Evolutionary conservation across 2,113 vertebrate species (phyloP), one percentile per base, ranked within the genome.

Genomic region (Meriones unguiculatus): DNA sequence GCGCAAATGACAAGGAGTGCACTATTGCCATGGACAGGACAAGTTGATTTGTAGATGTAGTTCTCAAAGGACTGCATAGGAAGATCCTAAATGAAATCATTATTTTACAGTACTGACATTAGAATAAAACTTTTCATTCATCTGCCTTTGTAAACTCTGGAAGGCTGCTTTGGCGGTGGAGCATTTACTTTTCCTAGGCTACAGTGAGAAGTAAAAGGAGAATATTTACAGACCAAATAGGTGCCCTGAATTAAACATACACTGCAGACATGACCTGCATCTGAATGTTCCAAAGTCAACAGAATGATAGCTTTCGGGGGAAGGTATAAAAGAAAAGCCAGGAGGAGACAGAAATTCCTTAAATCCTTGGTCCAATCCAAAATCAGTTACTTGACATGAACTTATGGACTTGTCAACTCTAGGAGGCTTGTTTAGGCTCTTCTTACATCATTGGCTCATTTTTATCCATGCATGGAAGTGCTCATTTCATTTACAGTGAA

Each of bases 171-270:
- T 67, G 59, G 88, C 35, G 52, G 69, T 32, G 13, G 30, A 54
- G 8, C 30, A 90, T 91, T 95, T 93, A 77, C 57, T 95, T 97
- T 97, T 91, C 76, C 94, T 95, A 93, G 85, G 93, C 92, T 90
- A 87, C 67, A 41, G 69, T 57, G 65, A 18, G 75, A 96, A 93
- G 18, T 46, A 64, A 93, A 95, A 95, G 82, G 54, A 90, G 89
- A 95, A 14, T 97, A 93, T 97, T 97, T 97, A 90, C 92, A 96
- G 69, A 97, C 81, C 81, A 95, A 96, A 86, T 89, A 95, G 85
- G 62, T 80, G 32, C 65, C 32, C 22, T 91, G 28, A 35, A 88
- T 41, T 89, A 90, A 94, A 70, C 95, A 80, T 10, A 41, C 4
- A 76, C 80, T 80, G 35, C 1, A 96, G 70, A 78, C 46, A 90